phyloP scores from a whole-genome alignment of 2,888 invertebrate species.

The Cephus pygmeus region DNA sequence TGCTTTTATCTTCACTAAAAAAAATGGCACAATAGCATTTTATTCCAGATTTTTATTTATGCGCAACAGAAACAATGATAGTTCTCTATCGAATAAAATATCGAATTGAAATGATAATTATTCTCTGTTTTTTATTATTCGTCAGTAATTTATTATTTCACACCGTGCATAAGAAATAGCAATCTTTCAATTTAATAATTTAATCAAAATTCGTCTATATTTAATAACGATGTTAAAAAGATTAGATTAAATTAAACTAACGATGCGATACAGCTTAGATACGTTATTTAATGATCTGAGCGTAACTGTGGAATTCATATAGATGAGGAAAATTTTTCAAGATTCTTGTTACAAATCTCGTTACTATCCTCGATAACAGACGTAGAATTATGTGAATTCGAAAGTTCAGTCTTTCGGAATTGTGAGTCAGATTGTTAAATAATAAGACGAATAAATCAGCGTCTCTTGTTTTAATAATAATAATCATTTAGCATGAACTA shows the following conservation, averaged over 20 bases:
- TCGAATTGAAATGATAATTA: too few relatives aligned
- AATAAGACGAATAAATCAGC: not conserved
- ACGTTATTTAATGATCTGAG: not conserved
- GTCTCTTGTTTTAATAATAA: not conserved
- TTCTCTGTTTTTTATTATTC: not conserved
- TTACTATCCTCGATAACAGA: not conserved
- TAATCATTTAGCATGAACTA: not conserved
- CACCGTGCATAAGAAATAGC: too few relatives aligned
- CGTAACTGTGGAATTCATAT: not conserved
- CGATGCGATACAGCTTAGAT: too few relatives aligned
- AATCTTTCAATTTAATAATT: too few relatives aligned
- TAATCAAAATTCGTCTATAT: too few relatives aligned
- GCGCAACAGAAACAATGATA: not conserved
- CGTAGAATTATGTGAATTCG: not conserved
- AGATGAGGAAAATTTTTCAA: not conserved
- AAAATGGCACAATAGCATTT: not conserved
- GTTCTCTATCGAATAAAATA: too few relatives aligned
- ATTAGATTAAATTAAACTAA: too few relatives aligned
- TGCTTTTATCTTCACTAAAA: not conserved
- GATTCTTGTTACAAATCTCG: not conserved
- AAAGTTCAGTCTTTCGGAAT: not conserved
- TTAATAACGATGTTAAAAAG: not conserved
- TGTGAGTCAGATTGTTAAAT: not conserved
- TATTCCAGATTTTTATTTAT: too few relatives aligned
- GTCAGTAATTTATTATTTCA: too few relatives aligned